Conservation (phyloP, 2,113 vertebrate genomes). For the Pelobates fuscus region DNA sequence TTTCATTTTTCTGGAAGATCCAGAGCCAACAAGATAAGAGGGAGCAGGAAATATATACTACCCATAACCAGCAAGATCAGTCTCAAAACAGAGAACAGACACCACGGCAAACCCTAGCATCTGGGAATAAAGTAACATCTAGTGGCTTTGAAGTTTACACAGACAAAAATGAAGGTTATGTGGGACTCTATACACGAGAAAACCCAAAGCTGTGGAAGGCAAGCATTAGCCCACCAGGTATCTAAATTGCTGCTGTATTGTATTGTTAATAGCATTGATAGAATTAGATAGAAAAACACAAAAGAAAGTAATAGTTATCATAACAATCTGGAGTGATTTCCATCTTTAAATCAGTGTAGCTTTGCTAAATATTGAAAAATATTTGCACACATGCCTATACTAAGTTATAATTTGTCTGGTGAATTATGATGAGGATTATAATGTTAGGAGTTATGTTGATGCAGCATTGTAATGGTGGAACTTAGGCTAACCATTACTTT, state of each 20-base stretch:
- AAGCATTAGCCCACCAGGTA: conserved; percentile 86
- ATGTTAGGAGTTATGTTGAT: no score
- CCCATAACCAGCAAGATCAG: conserved; percentile 59
- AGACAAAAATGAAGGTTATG: conserved; percentile 73
- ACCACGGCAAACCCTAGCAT: conserved; percentile 63
- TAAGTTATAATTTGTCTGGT: no score
- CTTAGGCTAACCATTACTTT: no score
- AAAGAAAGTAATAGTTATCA: no score
- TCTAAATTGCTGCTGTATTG: not conserved
- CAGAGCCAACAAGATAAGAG: conserved; percentile 16
- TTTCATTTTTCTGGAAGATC: conserved; percentile 98
- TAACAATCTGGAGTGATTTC: no score
- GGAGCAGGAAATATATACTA: not conserved
- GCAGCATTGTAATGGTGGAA: no score
- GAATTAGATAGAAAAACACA: no score
- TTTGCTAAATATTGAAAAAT: no score
- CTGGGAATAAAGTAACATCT: conserved; percentile 86
- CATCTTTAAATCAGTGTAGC: no score
- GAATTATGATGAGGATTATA: no score
- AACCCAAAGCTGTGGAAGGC: conserved; percentile 84
- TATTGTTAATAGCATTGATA: no score
- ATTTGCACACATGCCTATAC: no score
- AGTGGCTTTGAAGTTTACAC: conserved; percentile 87
- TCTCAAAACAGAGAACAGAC: conserved; percentile 65
- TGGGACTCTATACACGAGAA: conserved; percentile 84